Percentiles rank a stretch among this genome's conserved stretches.
Evolutionary conservation across 2,797 vertebrate genomes (phyloP).

Genomic region (Xiphorhynchus erythropygius): DNA sequence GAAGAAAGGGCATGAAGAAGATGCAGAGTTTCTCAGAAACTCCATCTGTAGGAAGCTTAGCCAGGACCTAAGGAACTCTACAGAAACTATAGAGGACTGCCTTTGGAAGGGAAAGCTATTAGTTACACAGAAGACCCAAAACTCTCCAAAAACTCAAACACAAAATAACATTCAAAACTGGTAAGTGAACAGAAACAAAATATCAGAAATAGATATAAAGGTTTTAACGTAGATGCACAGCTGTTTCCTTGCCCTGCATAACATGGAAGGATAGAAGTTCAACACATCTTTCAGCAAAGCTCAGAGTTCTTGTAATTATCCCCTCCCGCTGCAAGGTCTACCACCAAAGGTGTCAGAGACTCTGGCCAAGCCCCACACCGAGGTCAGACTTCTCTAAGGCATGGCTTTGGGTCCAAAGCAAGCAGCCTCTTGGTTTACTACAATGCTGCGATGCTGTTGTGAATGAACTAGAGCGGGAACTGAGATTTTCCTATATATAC

Average conservation of each 20-base stretch:
- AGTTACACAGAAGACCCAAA: background rate
- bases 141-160: background rate
- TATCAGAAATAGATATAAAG: background rate
- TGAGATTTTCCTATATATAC: background rate
- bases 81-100: background rate
- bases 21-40: background rate
- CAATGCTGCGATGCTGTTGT: background rate
- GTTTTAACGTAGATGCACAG: fast-evolving
- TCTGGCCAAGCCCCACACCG: background rate
- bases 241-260: background rate
- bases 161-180: background rate
- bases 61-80: background rate
- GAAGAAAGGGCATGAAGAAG: background rate
- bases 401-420: fast-evolving
- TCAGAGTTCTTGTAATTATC: background rate
- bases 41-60: background rate
- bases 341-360: background rate
- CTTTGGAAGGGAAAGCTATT: background rate
- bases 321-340: fast-evolving
- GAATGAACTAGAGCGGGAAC: fast-evolving
- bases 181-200: background rate
- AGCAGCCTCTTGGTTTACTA: background rate
- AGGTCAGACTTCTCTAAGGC: background rate
- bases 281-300: background rate
- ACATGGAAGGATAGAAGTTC: background rate